Evolutionary conservation across 2,113 vertebrate genomes (phyloP).

Genomic region (Paraplagusia blochii): DNA sequence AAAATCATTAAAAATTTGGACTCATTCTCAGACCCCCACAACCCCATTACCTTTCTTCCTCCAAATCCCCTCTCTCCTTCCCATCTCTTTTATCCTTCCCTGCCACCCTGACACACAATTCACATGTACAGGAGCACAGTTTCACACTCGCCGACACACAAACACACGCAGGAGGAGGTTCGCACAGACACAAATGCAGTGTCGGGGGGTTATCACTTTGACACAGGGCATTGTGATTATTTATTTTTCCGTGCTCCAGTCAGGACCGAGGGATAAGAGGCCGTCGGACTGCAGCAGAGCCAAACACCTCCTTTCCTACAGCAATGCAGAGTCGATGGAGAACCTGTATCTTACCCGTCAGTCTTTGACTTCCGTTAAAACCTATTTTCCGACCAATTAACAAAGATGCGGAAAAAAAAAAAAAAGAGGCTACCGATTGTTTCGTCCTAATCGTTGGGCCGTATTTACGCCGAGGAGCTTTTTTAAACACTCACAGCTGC

Average conservation of each 20-base stretch:
- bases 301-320: conserved; percentile 46
- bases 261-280: conserved; percentile 56
- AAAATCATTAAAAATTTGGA: conserved; percentile 59
- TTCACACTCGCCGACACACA: conserved; percentile 38
- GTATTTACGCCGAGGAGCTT: conserved; percentile 22
- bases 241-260: conserved; percentile 63
- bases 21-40: conserved; percentile 59
- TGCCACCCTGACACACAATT: conserved; percentile 48
- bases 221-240: conserved; percentile 69
- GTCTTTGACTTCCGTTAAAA: conserved; percentile 10
- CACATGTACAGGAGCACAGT: conserved; percentile 21
- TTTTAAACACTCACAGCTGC: conserved; percentile 11
- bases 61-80: conserved; percentile 46
- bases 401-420: background rate
- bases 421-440: background rate
- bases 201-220: conserved; percentile 68
- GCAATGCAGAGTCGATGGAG: conserved; percentile 7
- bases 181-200: conserved; percentile 32
- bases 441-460: background rate
- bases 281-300: conserved; percentile 47
- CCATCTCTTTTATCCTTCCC: conserved; percentile 45
- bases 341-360: conserved; percentile 28
- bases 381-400: background rate
- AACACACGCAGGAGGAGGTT: conserved; percentile 13
- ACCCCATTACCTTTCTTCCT: conserved; percentile 67